phyloP scores from a whole-genome alignment of 1,140 invertebrate species.

The Apis florea region DNA sequence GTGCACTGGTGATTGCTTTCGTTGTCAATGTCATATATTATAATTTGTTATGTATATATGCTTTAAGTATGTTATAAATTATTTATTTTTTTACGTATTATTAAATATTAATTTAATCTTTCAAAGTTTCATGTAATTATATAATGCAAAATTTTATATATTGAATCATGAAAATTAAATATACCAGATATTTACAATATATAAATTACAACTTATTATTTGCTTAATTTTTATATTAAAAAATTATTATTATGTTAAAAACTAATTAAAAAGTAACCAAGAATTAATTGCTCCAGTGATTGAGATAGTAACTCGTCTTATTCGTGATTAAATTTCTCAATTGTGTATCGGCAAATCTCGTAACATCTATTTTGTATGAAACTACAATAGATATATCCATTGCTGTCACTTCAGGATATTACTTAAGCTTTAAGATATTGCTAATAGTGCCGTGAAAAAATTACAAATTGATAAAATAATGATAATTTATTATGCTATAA shows the following conservation, averaged over 20 bases:
- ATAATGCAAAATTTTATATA: constrained; percentile 25
- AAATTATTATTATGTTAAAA: not conserved
- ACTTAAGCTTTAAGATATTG: constrained; percentile 53
- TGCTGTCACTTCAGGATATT: constrained; percentile 58
- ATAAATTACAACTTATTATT: constrained; percentile 3
- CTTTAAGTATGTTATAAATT: constrained; percentile 27
- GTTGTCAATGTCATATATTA: constrained; percentile 76
- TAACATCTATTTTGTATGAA: constrained; percentile 59
- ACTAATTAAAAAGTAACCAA: not conserved
- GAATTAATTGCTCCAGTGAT: constrained; percentile 58
- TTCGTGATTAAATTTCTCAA: constrained; percentile 68
- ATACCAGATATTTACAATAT: constrained; percentile 28
- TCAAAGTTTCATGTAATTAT: constrained; percentile 20
- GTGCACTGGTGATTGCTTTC: constrained; percentile 70
- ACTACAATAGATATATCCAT: constrained; percentile 56
- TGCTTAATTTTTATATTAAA: constrained; percentile 21
- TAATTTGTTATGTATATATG: constrained; percentile 56
- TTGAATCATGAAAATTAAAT: not conserved
- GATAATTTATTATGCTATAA: not conserved
- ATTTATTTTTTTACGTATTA: constrained; percentile 33
- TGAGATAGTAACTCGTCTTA: constrained; percentile 49
- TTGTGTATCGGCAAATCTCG: constrained; percentile 50
- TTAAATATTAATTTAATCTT: constrained; percentile 40
- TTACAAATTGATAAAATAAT: constrained; percentile 27
- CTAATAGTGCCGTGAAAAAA: constrained; percentile 62